Evolutionary conservation across 2,888 invertebrate genomes (phyloP).

Genomic region (Drosophila kambysellisi): DNA sequence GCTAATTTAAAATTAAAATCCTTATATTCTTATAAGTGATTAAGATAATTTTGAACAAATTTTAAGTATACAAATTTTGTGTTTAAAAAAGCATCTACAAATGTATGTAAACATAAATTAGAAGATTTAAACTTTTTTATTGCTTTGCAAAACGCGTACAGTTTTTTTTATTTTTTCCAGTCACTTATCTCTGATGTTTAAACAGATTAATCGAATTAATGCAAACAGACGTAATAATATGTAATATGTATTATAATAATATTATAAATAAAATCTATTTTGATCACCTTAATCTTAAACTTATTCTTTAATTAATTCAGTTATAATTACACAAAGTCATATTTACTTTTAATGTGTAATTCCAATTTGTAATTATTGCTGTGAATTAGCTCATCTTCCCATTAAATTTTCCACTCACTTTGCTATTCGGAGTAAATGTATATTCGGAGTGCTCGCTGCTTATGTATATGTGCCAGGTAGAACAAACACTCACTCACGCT

Average conservation of each 20-base stretch:
- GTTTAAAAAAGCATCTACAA: not conserved
- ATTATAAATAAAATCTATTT: not conserved
- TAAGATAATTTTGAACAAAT: not conserved
- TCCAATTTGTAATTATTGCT: conserved; percentile 1
- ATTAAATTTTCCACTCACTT: conserved; percentile 30
- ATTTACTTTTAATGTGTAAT: not conserved
- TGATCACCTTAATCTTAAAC: no score
- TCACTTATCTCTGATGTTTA: not conserved
- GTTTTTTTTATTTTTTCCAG: not conserved
- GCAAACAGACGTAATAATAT: not conserved
- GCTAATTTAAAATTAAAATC: not conserved
- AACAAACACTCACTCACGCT: conserved; percentile 24
- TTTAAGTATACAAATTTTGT: not conserved
- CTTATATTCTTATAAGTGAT: not conserved
- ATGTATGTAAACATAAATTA: not conserved
- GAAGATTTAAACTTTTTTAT: not conserved
- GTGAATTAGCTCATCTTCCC: not conserved
- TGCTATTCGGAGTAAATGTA: conserved; percentile 59
- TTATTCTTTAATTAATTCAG: not conserved
- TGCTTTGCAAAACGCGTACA: not conserved
- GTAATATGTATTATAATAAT: not conserved
- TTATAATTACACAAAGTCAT: no score
- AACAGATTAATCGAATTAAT: not conserved
- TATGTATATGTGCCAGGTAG: conserved; percentile 54
- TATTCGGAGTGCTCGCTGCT: conserved; percentile 55